Evolutionary conservation across 2,888 invertebrate species (phyloP).

Genomic region (Philereme transversata): DNA sequence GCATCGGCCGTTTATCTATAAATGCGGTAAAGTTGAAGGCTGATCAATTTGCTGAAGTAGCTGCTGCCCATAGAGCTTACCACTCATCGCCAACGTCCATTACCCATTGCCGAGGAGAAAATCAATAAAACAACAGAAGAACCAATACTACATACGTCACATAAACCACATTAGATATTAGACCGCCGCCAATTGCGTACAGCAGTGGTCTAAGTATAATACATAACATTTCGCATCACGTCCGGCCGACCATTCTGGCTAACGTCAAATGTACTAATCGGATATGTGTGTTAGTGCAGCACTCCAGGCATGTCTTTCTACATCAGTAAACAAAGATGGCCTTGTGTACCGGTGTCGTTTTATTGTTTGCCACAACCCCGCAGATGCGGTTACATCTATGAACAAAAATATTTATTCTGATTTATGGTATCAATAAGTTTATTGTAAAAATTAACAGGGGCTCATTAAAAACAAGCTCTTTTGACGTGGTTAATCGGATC

Average conservation of each 20-base stretch:
- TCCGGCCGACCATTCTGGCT: slow-evolving; percentile 31
- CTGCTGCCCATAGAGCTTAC: too few species aligned
- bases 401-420: slow-evolving; percentile 41
- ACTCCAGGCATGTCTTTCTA: slow-evolving; percentile 64
- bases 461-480: too few species aligned
- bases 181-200: too few species aligned
- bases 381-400: slow-evolving; percentile 58
- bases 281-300: slow-evolving; percentile 43
- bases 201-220: background rate
- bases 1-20: too few species aligned
- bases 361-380: slow-evolving; percentile 66
- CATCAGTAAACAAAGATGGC: slow-evolving; percentile 76
- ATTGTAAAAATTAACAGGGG: background rate
- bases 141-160: too few species aligned
- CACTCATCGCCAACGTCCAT: too few species aligned
- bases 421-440: background rate
- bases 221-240: slow-evolving; percentile 20
- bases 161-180: too few species aligned
- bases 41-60: too few species aligned
- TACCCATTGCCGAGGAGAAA: too few species aligned
- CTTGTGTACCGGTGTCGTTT: slow-evolving; percentile 72
- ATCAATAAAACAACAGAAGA: too few species aligned
- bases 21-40: too few species aligned
- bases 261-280: slow-evolving; percentile 37
- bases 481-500: too few species aligned